Conservation (phyloP, 2,888 invertebrate genomes). For the Digitonthophagus gazella region DNA sequence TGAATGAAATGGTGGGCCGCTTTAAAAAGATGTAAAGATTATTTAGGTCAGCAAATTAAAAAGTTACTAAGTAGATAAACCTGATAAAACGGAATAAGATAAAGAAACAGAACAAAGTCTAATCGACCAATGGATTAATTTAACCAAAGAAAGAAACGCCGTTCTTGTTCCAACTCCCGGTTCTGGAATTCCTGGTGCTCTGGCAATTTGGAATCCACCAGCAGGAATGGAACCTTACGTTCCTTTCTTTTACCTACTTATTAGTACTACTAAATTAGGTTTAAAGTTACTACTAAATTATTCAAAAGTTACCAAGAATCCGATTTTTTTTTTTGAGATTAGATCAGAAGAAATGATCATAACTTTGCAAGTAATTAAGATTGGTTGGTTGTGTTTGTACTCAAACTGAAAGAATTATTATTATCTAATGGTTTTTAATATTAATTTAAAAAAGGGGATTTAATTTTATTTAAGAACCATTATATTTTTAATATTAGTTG, state of each 20-base stretch:
- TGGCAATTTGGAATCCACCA: constrained; percentile 88
- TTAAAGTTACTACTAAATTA: no score
- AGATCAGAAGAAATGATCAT: no score
- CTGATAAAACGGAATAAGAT: constrained; percentile 84
- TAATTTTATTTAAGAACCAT: no score
- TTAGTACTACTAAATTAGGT: no score
- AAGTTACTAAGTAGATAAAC: constrained; percentile 75
- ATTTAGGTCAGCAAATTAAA: constrained; percentile 92
- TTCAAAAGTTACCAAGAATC: no score
- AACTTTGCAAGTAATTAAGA: no score
- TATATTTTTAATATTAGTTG: no score
- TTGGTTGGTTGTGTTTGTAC: no score
- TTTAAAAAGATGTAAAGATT: constrained; percentile 79
- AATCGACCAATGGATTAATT: constrained; percentile 95
- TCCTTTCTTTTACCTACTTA: constrained; percentile 94
- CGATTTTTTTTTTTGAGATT: no score
- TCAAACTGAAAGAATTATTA: no score
- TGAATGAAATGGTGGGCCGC: constrained; percentile 96
- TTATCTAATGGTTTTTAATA: no score
- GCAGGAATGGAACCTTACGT: constrained; percentile 96
- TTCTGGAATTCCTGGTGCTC: constrained; percentile 92
- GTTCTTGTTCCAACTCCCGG: constrained; percentile 93
- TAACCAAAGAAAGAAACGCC: constrained; percentile 96
- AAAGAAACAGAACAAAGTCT: constrained; percentile 91
- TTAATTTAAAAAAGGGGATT: no score